Evolutionary conservation across 2,797 vertebrate genomes (phyloP).

Genomic region (Enoplosus armatus): DNA sequence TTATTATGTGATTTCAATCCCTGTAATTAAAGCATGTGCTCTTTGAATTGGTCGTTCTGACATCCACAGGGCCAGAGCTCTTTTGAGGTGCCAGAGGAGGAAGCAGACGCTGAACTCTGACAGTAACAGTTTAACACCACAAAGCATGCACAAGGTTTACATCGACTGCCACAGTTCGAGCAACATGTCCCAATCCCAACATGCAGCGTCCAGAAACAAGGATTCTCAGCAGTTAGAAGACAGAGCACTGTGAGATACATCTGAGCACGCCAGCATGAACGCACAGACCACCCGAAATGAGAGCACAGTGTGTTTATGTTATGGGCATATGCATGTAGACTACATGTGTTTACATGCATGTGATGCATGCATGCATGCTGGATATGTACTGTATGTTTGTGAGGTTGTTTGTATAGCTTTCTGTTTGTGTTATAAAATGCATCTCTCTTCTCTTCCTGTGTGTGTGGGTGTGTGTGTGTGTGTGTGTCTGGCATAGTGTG

Average conservation of each 20-base stretch:
- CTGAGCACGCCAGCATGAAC: constrained; percentile 51
- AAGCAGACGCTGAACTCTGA: constrained; percentile 39
- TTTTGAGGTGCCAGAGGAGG: constrained; percentile 43
- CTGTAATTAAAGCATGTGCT: constrained; percentile 9
- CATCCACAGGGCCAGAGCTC: no score
- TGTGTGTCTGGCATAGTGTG: constrained; percentile 47
- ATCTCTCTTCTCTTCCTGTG: constrained; percentile 42
- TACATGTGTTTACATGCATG: constrained; percentile 70
- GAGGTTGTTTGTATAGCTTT: constrained; percentile 71
- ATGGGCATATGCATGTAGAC: constrained; percentile 65
- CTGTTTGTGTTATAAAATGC: constrained; percentile 67
- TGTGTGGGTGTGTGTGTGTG: constrained; percentile 41
- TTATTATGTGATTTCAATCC: neutral
- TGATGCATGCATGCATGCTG: constrained; percentile 73
- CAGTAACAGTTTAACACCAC: constrained; percentile 21
- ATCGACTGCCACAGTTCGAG: constrained; percentile 23
- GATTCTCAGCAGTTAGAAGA: constrained; percentile 36
- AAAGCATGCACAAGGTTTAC: constrained; percentile 65
- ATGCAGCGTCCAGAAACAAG: constrained; percentile 59
- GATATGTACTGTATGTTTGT: constrained; percentile 59
- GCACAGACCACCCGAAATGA: constrained; percentile 74
- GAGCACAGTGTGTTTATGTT: constrained; percentile 72
- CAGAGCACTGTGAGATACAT: constrained; percentile 42
- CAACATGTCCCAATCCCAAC: constrained; percentile 49
- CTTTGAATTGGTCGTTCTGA: constrained; percentile 3